A percentile compares a stretch with the other conserved stretches of the same genome.
phyloP scores from a whole-genome alignment of 2,888 invertebrate genomes.

The Drosophila mercatorum region DNA sequence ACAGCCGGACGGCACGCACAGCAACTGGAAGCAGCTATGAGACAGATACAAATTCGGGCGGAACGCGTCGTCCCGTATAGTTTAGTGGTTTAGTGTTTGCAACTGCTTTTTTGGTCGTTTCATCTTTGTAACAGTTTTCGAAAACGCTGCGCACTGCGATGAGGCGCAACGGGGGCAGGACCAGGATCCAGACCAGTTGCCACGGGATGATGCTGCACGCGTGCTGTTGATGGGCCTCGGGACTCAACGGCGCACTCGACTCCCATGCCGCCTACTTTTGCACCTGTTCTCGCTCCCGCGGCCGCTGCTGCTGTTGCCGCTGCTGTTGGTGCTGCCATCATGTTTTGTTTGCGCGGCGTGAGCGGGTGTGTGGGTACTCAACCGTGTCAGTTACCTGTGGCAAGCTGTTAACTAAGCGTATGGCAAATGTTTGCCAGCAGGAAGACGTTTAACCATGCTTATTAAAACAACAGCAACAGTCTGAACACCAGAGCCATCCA shows the following conservation, averaged over 20 bases:
- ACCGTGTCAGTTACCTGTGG: slow-evolving; percentile 73
- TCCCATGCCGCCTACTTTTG: slow-evolving; percentile 5
- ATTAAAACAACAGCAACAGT: slow-evolving; percentile 58
- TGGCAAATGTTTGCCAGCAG: slow-evolving; percentile 77
- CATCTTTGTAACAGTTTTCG: slow-evolving; percentile 64
- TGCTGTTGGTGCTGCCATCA: slow-evolving; percentile 6
- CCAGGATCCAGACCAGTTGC: slow-evolving; percentile 52
- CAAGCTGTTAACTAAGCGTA: slow-evolving; percentile 80
- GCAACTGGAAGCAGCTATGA: slow-evolving; percentile 36
- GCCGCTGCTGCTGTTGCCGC: neutral
- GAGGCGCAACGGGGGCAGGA: neutral
- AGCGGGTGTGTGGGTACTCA: slow-evolving; percentile 57
- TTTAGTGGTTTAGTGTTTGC: slow-evolving; percentile 57
- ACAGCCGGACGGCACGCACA: slow-evolving; percentile 56
- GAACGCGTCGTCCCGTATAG: slow-evolving; percentile 32
- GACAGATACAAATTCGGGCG: slow-evolving; percentile 45
- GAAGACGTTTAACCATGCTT: slow-evolving; percentile 73
- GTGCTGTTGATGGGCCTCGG: slow-evolving; percentile 72
- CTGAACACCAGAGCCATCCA: slow-evolving; percentile 14
- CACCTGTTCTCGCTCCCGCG: slow-evolving; percentile 4
- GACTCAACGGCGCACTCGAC: slow-evolving; percentile 28
- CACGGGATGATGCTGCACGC: slow-evolving; percentile 66
- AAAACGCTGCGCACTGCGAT: slow-evolving; percentile 51
- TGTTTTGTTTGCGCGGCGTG: slow-evolving; percentile 44
- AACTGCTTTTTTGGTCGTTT: slow-evolving; percentile 35